phyloP scores from a whole-genome alignment of 2,113 vertebrate genomes.

The Dolichallabes microphthalmus region DNA sequence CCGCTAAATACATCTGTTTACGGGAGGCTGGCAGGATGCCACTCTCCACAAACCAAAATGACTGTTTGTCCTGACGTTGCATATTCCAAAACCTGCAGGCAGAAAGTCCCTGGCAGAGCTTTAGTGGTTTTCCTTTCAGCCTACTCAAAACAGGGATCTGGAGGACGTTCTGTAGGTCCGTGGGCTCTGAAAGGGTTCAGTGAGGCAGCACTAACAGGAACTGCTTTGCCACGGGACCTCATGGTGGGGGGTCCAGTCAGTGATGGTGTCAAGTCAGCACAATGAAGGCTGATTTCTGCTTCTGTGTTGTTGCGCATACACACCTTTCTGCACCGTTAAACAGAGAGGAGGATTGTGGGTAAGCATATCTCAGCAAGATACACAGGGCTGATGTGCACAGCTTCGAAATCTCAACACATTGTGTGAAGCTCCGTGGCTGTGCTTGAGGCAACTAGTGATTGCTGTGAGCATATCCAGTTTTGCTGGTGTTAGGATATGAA shows the following conservation, averaged over 20 bases:
- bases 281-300: conserved; percentile 10
- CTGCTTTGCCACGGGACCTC: conserved; percentile 44
- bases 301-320: background rate
- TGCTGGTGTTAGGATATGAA: background rate
- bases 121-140: conserved; percentile 65
- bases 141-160: conserved; percentile 76
- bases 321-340: background rate
- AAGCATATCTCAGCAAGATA: background rate
- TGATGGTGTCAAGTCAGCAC: conserved; percentile 43
- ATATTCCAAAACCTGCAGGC: conserved; percentile 65
- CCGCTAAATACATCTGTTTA: conserved; percentile 46
- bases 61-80: conserved; percentile 73
- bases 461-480: background rate
- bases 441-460: background rate
- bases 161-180: conserved; percentile 62
- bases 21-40: conserved; percentile 61
- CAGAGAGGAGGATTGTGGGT: background rate
- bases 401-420: background rate
- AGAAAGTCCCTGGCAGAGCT: conserved; percentile 61
- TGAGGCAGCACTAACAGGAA: conserved; percentile 63
- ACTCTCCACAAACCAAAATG: conserved; percentile 56
- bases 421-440: background rate
- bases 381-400: background rate
- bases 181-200: conserved; percentile 66
- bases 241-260: conserved; percentile 13